Evolutionary conservation across 2,797 vertebrate species (phyloP), one percentile per base, ranked within the genome.

Genomic region (Rhinichthys osculus): DNA sequence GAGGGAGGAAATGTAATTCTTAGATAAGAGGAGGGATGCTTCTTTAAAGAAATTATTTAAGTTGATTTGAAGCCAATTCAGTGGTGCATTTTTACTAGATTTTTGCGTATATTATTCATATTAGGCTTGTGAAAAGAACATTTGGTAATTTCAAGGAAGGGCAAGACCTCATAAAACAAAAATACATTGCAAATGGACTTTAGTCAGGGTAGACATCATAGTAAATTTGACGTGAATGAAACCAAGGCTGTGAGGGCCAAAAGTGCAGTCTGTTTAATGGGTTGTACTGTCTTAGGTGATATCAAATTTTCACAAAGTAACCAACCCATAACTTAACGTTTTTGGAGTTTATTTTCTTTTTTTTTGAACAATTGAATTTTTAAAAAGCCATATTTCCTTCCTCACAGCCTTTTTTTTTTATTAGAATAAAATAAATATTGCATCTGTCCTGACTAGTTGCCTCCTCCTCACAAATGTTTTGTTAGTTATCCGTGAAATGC

Each of bases 31-130:
- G 21, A 42, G 52, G 5, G 17, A 30, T 3, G 16, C 38, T 16
- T n/a, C 42, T 35, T 81, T 30, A 52, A 69, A 79, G 47, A 78
- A 69, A 77, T 44, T 0, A 57, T 54, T 50, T 67, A 54, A 40
- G 57, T 35, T 79, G 54, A 80, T 71, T 79, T 71, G 40, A 71
- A 33, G 40, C 9, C 27, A 69, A 85, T 85, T 85, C 77, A 85
- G 27, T 19, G 21, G 30, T 50, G 64, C 27, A 38, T 62, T 79
- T 44, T 10, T 64, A 33, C 30, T 62, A 17, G 54, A 71, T 47
- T 40, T 19, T 30, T 54, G 44, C 52, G 19, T 13, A 42, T 54
- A 17, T 33, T 67, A 40, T 50, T 83, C 40, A 7, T 52, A 27
- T 44, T 44, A 73, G 54, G 13, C 82, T 76, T 66, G 21, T 77